Percentiles rank a stretch among this genome's conserved stretches.
Conservation (phyloP, 1,140 invertebrate genomes). For the Formica selysi region DNA sequence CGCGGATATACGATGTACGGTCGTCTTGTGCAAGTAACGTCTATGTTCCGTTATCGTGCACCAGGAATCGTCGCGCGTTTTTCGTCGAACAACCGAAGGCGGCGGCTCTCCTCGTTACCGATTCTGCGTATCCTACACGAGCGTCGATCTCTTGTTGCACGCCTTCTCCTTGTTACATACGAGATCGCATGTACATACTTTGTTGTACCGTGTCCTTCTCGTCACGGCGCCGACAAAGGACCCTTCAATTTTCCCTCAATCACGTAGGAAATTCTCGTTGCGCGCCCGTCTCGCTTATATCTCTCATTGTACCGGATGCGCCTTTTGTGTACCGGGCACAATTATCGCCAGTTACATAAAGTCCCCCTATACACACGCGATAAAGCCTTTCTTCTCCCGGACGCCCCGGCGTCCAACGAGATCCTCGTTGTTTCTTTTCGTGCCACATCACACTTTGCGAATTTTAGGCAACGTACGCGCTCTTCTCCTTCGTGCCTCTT, state of each 20-base stretch:
- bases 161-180: conserved; percentile 54
- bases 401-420: conserved; percentile 51
- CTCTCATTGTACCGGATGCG: conserved; percentile 43
- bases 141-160: conserved; percentile 51
- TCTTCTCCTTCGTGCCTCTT: not conserved
- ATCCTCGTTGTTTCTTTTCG: conserved; percentile 66
- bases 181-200: conserved; percentile 54
- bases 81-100: conserved; percentile 50
- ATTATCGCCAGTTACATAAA: conserved; percentile 54
- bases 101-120: conserved; percentile 51
- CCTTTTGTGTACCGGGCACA: conserved; percentile 44
- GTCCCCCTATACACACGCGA: conserved; percentile 34
- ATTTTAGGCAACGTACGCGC: conserved; percentile 46
- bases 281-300: conserved; percentile 36
- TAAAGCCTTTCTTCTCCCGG: conserved; percentile 49
- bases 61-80: conserved; percentile 18
- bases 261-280: conserved; percentile 50
- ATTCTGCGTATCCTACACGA: conserved; percentile 40
- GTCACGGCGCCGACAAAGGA: conserved; percentile 58
- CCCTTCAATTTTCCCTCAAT: conserved; percentile 63
- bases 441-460: conserved; percentile 54
- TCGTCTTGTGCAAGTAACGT: not conserved
- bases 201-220: conserved; percentile 50
- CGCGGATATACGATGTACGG: not conserved
- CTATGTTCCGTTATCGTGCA: conserved; percentile 51